phyloP scores from a whole-genome alignment of 2,113 vertebrate species.

The Halcyon malimbica region DNA sequence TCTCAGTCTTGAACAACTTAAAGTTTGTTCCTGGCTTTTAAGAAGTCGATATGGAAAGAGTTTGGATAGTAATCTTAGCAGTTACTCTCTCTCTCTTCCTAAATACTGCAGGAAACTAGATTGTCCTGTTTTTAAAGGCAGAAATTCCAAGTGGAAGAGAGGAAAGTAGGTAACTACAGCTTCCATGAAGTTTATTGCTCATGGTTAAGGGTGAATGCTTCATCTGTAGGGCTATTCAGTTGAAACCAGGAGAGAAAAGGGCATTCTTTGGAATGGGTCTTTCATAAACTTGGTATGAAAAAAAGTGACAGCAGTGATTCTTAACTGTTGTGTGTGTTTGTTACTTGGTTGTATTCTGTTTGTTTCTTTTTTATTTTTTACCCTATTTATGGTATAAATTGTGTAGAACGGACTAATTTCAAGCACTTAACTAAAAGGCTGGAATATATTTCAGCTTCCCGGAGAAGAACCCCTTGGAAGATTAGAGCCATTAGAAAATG shows the following conservation, averaged over 20 bases:
- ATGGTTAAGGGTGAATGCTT: background rate
- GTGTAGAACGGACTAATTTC: background rate
- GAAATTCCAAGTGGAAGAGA: background rate
- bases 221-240: background rate
- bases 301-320: background rate
- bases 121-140: background rate
- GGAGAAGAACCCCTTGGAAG: conserved; percentile 90
- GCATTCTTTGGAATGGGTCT: background rate
- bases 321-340: background rate
- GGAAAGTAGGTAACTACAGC: background rate
- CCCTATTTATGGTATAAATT: background rate
- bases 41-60: background rate
- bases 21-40: background rate
- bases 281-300: background rate
- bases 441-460: conserved; percentile 80
- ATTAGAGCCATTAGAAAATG: conserved; percentile 89
- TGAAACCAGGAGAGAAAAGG: background rate
- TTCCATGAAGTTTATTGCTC: background rate
- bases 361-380: background rate
- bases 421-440: background rate
- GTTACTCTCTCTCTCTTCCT: background rate
- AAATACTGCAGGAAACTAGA: background rate
- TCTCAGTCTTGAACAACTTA: background rate
- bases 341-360: background rate
- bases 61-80: background rate